phyloP scores from a whole-genome alignment of 2,888 invertebrate genomes.

The Cancer borealis region DNA sequence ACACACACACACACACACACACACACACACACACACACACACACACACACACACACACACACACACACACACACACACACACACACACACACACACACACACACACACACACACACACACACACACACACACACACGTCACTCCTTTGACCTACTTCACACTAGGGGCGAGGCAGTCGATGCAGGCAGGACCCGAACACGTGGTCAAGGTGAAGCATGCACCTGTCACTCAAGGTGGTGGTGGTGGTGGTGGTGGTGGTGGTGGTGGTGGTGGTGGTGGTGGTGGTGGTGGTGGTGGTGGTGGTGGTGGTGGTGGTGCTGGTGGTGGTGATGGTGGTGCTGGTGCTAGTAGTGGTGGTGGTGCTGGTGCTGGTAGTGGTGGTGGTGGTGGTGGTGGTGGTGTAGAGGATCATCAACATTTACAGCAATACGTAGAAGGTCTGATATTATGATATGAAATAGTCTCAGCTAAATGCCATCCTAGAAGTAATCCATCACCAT shows the following conservation, averaged over 20 bases:
- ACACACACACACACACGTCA: neutral
- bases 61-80: neutral
- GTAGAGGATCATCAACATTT: too few species aligned
- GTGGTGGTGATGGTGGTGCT: too few species aligned
- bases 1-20: neutral
- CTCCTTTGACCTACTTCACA: neutral
- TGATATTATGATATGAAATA: neutral
- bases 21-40: conserved; percentile 24
- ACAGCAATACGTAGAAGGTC: too few species aligned
- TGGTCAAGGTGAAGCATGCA: neutral
- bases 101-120: neutral
- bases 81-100: conserved; percentile 24
- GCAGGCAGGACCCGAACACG: neutral
- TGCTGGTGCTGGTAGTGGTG: neutral
- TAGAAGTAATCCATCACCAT: neutral
- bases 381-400: too few species aligned
- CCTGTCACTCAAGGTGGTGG: neutral
- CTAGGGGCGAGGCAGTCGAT: neutral
- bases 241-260: neutral
- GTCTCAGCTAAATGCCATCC: neutral
- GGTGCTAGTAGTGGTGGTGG: too few species aligned
- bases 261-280: too few species aligned
- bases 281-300: neutral
- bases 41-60: neutral
- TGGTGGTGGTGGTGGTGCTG: too few species aligned